phyloP scores from a whole-genome alignment of 1,140 invertebrate genomes.

The Copidosoma floridanum region DNA sequence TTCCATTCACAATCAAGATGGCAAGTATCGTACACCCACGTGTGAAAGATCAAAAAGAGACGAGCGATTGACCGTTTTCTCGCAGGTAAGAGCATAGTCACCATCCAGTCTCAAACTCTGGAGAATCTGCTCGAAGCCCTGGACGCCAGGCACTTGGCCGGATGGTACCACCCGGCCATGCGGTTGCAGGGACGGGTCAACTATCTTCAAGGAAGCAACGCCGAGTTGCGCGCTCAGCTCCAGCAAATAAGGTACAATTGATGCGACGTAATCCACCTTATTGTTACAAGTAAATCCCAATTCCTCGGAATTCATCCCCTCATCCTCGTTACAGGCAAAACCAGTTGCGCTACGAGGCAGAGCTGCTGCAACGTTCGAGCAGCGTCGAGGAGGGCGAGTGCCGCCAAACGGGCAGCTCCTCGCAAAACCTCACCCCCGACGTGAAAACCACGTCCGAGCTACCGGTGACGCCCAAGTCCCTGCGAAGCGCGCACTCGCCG shows the following conservation, averaged over 20 bases:
- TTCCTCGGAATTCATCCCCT: not conserved
- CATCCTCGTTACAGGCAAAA: slow-evolving; percentile 1
- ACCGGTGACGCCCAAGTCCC: not conserved
- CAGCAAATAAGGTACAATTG: slow-evolving; percentile 48
- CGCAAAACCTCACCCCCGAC: not conserved
- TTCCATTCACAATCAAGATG: slow-evolving; percentile 61
- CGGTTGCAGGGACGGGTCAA: slow-evolving; percentile 67
- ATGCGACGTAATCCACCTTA: not conserved
- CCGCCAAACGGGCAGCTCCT: not conserved
- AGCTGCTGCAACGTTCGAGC: not conserved
- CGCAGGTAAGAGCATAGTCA: slow-evolving; percentile 50
- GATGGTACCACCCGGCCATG: slow-evolving; percentile 77
- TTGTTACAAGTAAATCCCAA: not conserved
- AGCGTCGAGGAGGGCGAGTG: slow-evolving; percentile 25
- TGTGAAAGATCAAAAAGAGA: too few relatives aligned
- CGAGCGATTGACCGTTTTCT: too few relatives aligned
- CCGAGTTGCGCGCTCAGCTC: slow-evolving; percentile 59
- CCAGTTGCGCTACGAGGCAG: slow-evolving; percentile 2
- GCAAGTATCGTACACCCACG: slow-evolving; percentile 44
- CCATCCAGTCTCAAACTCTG: slow-evolving; percentile 60
- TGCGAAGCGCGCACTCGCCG: not conserved
- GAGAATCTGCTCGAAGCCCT: slow-evolving; percentile 64
- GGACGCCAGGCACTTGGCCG: slow-evolving; percentile 67
- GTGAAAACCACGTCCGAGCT: not conserved
- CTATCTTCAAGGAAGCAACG: slow-evolving; percentile 61